These are phyloP conservation scores for Colinus virginianus DNA, from an alignment of 2,113 vertebrate genomes.

Conservation along the genomic window DNA sequence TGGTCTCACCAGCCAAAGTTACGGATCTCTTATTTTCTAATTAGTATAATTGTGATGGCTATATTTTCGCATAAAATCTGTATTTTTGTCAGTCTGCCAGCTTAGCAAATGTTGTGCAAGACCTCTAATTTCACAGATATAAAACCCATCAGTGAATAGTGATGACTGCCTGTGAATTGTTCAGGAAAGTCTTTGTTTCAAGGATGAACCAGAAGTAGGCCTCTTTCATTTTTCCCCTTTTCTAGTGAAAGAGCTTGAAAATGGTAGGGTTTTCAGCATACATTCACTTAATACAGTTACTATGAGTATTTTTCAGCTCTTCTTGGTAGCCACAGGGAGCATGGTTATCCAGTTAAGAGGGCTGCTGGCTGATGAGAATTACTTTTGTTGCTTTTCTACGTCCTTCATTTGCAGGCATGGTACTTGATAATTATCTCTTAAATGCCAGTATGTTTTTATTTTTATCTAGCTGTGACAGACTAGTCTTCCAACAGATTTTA, in stretches of 20 bases:
- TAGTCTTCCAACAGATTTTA: conserved; percentile 27
- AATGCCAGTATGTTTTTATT: conserved; percentile 16
- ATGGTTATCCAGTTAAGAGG: not conserved
- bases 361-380: not conserved
- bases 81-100: not conserved
- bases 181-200: not conserved
- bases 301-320: not conserved
- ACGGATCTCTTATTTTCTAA: not conserved
- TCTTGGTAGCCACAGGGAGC: not conserved
- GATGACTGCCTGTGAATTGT: not conserved
- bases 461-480: conserved; percentile 43
- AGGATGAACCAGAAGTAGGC: not conserved
- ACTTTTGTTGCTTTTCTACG: not conserved
- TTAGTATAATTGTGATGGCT: not conserved
- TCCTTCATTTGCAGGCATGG: not conserved
- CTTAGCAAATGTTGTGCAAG: not conserved
- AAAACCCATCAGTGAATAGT: not conserved
- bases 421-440: conserved; percentile 13
- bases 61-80: conserved; percentile 1
- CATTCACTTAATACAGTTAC: not conserved
- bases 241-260: not conserved
- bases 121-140: not conserved
- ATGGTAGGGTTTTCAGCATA: not conserved
- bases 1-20: not conserved
- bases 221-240: not conserved